Evolutionary conservation across 2,888 invertebrate genomes (phyloP), one percentile per base, ranked within the genome.

Genomic region (Mantis religiosa): DNA sequence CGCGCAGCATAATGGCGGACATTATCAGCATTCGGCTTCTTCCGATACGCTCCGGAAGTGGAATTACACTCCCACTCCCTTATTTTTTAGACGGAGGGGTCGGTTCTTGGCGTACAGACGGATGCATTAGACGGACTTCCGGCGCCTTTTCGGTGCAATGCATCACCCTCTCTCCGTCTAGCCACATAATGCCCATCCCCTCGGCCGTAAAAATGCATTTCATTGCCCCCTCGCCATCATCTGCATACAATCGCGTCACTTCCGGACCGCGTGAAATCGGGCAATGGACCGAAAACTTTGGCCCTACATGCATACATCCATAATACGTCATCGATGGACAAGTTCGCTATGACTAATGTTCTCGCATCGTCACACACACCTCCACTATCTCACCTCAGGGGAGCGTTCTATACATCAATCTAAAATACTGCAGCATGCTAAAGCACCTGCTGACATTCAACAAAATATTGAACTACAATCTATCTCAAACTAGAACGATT

Each of bases 61-160:
- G 83, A 89, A 90, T 90, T 90, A 90, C 90, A 88, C 89, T 83
- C 83, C 89, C 28, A 83, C 89, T 87, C 88, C 85, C 84, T 71
- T 82, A 82, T 85, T 85, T 85, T 85, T 88, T 85, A 83, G 34
- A 83, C 85, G 84, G 47, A 81, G 89, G 28, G 82, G 47, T 86
- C 83, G 84, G 89, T 88, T 88, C 85, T 88, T 89, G 89, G 87
- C 89, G 90, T 89, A 82, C 90, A 90, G 90, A 89, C 90, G 90
- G 90, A 90, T 90, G 90, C 90, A 90, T 90, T 90, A 90, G 90
- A 88, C 90, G 90, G 90, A 90, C 90, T 90, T 90, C 90, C 90
- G 90, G 90, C 89, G 89, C 89, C 90, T 88, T 89, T 90, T 89
- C 83, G 28, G 84, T 88, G 83, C 83, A 88, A 88, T 88, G 83